Evolutionary conservation across 2,113 vertebrate species (phyloP).

Genomic region (Polyodon spathula): DNA sequence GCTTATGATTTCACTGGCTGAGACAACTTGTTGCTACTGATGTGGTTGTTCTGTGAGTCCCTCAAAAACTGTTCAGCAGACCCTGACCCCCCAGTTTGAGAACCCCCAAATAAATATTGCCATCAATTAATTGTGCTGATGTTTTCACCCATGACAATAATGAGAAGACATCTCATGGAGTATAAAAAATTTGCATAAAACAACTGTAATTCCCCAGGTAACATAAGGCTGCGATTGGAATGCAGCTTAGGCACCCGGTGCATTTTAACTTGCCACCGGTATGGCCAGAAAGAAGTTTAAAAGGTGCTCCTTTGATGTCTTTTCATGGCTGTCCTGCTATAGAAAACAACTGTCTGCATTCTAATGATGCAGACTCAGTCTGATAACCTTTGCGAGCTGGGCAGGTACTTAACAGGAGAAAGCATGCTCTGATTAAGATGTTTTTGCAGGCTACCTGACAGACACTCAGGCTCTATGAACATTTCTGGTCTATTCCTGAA

Average conservation of each 20-base stretch:
- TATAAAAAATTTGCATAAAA: too few relatives aligned
- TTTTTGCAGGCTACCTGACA: slow-evolving; percentile 2
- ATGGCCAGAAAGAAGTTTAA: neutral
- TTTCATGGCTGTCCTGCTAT: neutral
- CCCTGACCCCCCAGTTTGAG: too few relatives aligned
- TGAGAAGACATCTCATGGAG: too few relatives aligned
- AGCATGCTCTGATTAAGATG: neutral
- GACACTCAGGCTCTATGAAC: neutral
- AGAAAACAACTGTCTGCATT: neutral
- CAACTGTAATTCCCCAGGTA: too few relatives aligned
- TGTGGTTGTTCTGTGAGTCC: too few relatives aligned
- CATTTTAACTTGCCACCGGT: neutral
- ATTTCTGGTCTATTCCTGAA: neutral
- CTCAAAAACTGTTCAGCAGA: too few relatives aligned
- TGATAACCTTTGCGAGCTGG: slow-evolving; percentile 13
- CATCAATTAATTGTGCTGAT: too few relatives aligned
- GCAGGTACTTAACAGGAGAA: neutral
- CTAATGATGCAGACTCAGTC: neutral
- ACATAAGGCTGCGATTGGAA: neutral
- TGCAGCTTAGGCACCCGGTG: neutral
- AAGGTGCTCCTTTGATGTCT: slow-evolving; percentile 1
- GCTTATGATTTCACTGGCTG: too few relatives aligned
- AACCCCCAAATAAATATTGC: too few relatives aligned
- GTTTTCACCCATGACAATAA: too few relatives aligned
- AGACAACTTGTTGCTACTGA: too few relatives aligned